Evolutionary conservation across 2,888 invertebrate genomes (phyloP).

Genomic region (Hanleya hanleyi): DNA sequence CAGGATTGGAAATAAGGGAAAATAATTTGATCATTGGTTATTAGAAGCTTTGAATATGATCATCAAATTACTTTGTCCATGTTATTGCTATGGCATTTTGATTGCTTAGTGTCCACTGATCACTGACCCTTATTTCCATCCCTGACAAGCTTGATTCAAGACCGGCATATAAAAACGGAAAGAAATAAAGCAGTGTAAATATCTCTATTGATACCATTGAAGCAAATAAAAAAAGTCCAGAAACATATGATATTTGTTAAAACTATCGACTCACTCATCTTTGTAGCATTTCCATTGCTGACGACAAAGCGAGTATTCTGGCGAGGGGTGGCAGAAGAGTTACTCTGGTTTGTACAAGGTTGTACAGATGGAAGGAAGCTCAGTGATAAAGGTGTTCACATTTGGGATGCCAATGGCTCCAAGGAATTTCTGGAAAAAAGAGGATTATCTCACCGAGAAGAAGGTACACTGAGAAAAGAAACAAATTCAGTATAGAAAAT

Average conservation of each 20-base stretch:
- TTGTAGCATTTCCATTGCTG: slow-evolving; percentile 83
- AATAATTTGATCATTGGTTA: no score
- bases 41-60: no score
- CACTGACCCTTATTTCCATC: no score
- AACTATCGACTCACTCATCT: not conserved
- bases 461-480: no score
- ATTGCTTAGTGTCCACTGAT: no score
- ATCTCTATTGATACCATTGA: not conserved
- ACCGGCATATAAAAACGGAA: no score
- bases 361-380: slow-evolving; percentile 91
- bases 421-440: slow-evolving; percentile 89
- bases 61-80: no score
- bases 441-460: slow-evolving; percentile 88
- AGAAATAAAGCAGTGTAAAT: not conserved
- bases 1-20: no score
- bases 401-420: slow-evolving; percentile 98
- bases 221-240: not conserved
- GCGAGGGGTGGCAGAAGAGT: slow-evolving; percentile 91
- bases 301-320: slow-evolving; percentile 97
- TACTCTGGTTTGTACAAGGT: slow-evolving; percentile 95
- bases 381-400: slow-evolving; percentile 85
- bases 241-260: no score
- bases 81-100: no score
- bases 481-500: no score
- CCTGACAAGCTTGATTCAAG: no score